Evolutionary conservation across 2,113 vertebrate species (phyloP), one percentile per base, ranked within the genome.

Genomic region (Cepphus grylle): DNA sequence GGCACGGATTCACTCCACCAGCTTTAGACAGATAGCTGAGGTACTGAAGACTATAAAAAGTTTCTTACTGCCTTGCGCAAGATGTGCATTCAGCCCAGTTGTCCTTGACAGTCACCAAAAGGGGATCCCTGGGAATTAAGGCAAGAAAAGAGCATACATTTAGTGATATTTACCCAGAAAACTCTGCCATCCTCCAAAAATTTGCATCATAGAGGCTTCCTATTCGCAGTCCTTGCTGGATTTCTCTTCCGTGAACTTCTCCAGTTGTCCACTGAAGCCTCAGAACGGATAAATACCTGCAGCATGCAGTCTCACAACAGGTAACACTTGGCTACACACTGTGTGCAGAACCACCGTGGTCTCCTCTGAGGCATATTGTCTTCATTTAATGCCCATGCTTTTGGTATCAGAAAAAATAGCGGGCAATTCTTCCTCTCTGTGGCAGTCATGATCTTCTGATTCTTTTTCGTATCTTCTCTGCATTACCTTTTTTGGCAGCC

Each of bases 301-400:
- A 74, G 29, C 55, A 42, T 1, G 1, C 0, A 5, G 45, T 13
- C 36, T 66, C 5, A 43, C 0, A 3, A n/a, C 49, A 73, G 23
- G 53, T 38, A 45, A 32, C 1, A 1, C 25, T 42, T 0, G 1
- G 38, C 30, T 53, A 62, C 17, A 19, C 3, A 1, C 10, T 27
- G 47, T 0, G 0, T 23, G 40, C 12, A 80, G 43, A 52, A 36
- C 23, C 26, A 29, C 20, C 0, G 0, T 34, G 34, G 12, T 27
- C 29, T 49, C 25, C 47, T 70, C 34, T 43, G 23, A 66, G 43
- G 21, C 32, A 9, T 5, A 23, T 56, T 80, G 45, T 34, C 43
- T 69, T 76, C 49, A 43, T 76, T 85, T 61, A 63, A 69, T 23
- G 15, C 11, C 14, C 30, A 34, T 5, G 3, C 9, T 80, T 66